Conservation (phyloP, 2,113 vertebrate species). For the Catharus minimus region DNA sequence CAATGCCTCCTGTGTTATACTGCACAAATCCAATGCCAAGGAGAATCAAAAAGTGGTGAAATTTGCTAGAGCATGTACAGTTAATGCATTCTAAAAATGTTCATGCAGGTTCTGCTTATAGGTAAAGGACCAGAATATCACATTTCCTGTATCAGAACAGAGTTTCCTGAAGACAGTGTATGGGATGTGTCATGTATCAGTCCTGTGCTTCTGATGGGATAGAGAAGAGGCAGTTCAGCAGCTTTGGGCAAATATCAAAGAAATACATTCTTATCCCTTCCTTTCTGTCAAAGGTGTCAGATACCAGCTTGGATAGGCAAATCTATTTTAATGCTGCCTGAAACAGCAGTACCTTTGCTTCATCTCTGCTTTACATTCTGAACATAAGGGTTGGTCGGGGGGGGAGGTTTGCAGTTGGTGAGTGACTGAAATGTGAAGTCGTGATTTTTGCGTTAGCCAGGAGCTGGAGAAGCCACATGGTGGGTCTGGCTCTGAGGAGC, state of each 20-base stretch:
- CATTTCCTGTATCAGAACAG: not conserved
- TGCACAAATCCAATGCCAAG: not conserved
- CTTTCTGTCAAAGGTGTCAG: not conserved
- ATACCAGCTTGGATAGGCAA: not conserved
- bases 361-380: not conserved
- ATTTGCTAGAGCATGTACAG: not conserved
- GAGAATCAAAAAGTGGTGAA: not conserved
- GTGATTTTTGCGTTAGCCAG: not conserved
- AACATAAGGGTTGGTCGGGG: not conserved
- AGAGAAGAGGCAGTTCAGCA: not conserved
- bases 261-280: not conserved
- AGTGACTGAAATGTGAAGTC: not conserved
- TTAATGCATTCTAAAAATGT: not conserved
- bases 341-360: conserved; percentile 14
- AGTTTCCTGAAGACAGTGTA: not conserved
- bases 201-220: not conserved
- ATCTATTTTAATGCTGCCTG: conserved; percentile 15
- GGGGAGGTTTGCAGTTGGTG: not conserved
- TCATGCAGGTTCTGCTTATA: not conserved
- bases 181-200: not conserved
- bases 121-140: not conserved
- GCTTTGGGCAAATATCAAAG: not conserved
- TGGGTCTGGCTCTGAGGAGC: not conserved
- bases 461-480: not conserved
- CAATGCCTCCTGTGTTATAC: not conserved